These are phyloP conservation scores for Sylvicola cinctus DNA, from an alignment of 2,888 invertebrate genomes.

Conservation along the genomic window DNA sequence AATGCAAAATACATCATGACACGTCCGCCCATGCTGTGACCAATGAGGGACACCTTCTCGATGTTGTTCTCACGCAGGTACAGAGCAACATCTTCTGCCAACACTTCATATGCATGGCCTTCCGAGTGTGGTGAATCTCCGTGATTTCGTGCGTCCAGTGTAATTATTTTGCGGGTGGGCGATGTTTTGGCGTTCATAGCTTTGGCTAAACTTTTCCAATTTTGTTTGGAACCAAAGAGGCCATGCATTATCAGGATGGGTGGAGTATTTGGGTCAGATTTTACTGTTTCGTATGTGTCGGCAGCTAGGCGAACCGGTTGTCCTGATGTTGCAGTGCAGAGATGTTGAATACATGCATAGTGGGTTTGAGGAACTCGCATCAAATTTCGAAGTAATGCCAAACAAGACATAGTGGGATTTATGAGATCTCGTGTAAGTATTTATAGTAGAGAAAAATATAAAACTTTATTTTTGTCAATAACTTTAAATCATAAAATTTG, in stretches of 20 bases:
- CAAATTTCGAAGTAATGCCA: too few relatives aligned
- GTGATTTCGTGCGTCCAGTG: slow-evolving; percentile 84
- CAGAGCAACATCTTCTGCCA: slow-evolving; percentile 45
- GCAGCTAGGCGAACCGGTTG: too few relatives aligned
- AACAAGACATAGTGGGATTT: too few relatives aligned
- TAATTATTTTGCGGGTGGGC: slow-evolving; percentile 45
- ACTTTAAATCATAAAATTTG: too few relatives aligned
- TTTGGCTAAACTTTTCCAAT: slow-evolving; percentile 69
- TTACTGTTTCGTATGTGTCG: slow-evolving; percentile 14
- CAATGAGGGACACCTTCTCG: slow-evolving; percentile 46
- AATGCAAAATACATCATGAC: slow-evolving; percentile 71
- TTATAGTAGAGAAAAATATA: too few relatives aligned
- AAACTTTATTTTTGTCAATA: too few relatives aligned
- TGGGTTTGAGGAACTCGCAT: too few relatives aligned
- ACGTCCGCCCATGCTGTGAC: slow-evolving; percentile 95
- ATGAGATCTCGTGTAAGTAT: too few relatives aligned
- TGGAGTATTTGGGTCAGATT: slow-evolving; percentile 13
- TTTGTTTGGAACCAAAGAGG: slow-evolving; percentile 65
- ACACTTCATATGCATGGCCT: slow-evolving; percentile 48
- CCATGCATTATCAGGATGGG: slow-evolving; percentile 79
- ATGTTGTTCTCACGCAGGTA: slow-evolving; percentile 42
- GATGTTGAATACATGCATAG: too few relatives aligned
- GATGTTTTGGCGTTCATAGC: slow-evolving; percentile 32
- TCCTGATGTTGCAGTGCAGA: too few relatives aligned
- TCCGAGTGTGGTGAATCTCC: slow-evolving; percentile 73